Base-by-base conservation (phyloP, 2,113 vertebrate genomes). In the Ploceus nigricollis region DNA sequence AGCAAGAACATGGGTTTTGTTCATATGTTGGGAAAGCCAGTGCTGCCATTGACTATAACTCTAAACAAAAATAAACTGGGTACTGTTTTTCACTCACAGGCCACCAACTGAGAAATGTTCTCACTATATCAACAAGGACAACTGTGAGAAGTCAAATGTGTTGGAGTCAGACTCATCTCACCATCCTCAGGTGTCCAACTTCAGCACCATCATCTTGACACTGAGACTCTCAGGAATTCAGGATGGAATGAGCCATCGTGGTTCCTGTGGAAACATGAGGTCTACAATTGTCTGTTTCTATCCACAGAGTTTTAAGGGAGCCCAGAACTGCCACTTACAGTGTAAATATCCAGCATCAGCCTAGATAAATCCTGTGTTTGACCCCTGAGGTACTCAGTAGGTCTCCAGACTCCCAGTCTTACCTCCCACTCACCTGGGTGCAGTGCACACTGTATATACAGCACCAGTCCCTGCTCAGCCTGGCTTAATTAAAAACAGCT, bases 401-500 rank as follows among this genome's bases (percentile, higher is more conserved):
- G 39, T 78, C 78, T 93, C 44, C 84, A 93, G 65, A 40, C 37
- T 87, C 60, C 35, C 77, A 68, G 35, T 68, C 45, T 73, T 16
- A 28, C 82, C 77, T 93, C 86, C 91, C 33, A 87, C 69, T 86
- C 71, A 44, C 56, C 42, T 31, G 33, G 82, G 68, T 39, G 19
- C 30, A 15, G 50, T 57, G 58, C 85, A 64, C 9, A 18, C 33
- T 35, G 13, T 37, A 24, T 77, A 33, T 45, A 65, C 0, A 14
- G 42, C 79, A 89, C 37, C 42, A 51, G 68, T 56, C 82, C 58
- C 75, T 92, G 68, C 92, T 86, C 68, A 95, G 63, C 71, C 86
- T 77, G 63, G 54, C 40, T 76, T 80, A 93, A 90, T 94, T 94
- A 88, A 88, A 83, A 82, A 9, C 88, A 89, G 33, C 80, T 94